Evolutionary conservation across 2,113 vertebrate species (phyloP).

Genomic region (Scophthalmus maximus): DNA sequence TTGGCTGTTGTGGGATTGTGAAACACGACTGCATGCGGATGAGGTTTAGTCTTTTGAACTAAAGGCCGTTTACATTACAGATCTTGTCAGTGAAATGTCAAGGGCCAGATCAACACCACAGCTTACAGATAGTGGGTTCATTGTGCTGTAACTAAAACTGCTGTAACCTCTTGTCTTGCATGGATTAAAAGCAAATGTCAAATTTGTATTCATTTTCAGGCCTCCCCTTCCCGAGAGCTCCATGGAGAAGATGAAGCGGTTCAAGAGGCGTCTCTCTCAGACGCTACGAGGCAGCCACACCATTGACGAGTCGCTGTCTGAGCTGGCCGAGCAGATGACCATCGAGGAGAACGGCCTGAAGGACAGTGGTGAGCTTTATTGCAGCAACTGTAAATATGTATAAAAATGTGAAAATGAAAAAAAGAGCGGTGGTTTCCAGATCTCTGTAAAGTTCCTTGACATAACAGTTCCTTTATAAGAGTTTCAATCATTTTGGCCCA

Average conservation of each 20-base stretch:
- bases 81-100: slow-evolving; percentile 32
- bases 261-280: slow-evolving; percentile 93
- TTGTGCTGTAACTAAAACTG: slow-evolving; percentile 9
- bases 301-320: slow-evolving; percentile 95
- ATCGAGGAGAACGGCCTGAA: slow-evolving; percentile 95
- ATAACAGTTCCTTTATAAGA: no score
- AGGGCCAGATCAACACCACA: slow-evolving; percentile 7
- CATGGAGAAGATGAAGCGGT: slow-evolving; percentile 94
- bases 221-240: slow-evolving; percentile 84
- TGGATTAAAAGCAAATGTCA: neutral
- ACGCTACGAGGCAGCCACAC: slow-evolving; percentile 95
- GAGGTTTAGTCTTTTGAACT: slow-evolving; percentile 17
- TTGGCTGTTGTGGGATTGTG: slow-evolving; percentile 45
- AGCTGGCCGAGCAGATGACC: slow-evolving; percentile 97
- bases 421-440: neutral
- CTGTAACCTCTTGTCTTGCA: neutral
- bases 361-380: slow-evolving; percentile 88
- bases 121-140: neutral
- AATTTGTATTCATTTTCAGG: slow-evolving; percentile 69
- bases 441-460: neutral
- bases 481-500: no score
- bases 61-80: slow-evolving; percentile 16
- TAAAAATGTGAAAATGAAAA: neutral
- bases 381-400: neutral
- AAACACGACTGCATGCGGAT: slow-evolving; percentile 41